Evolutionary conservation across 2,113 vertebrate genomes (phyloP), one percentile per base, ranked within the genome.

Genomic region (Neolamprologus devosi): DNA sequence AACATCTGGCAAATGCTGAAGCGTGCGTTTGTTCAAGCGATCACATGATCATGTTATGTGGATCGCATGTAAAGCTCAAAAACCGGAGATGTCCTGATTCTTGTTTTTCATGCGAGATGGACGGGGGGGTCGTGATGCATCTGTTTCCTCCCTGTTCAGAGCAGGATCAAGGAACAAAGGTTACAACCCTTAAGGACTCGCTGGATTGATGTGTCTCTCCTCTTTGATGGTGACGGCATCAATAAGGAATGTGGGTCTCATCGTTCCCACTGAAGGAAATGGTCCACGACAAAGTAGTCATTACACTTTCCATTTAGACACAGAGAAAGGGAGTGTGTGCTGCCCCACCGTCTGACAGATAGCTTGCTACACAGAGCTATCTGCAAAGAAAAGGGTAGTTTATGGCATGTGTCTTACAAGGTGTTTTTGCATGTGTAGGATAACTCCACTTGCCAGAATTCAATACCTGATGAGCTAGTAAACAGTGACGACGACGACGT

Each of bases 21-120:
- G 16, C 2, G 2, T 49, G 40, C 6, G n/a, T 33, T 33, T 35
- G 28, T 47, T 82, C 42, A 63, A 49, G 21, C 4, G 33, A 65
- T 49, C 81, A 23, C 11, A 47, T 14, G 40, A 35, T 4, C 3
- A 14, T 26, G 55, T 45, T 11, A 30, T 33, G 4, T 28, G 70
- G 9, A 49, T 49, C 1, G 7, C 33, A 21, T 47, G 53, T 37
- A 83, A 70, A 63, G 54, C 75, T 88, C 21, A 80, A 30, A 58
- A 83, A 65, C 85, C 17, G 16, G 26, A 70, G 23, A 12, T 7
- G 7, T 75, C 37, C 68, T 78, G 78, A 85, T 37, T 35, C 14
- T 9, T 80, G 8, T 82, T 42, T 89, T 94, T 89, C 83, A 80
- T 68, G 16, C n/a, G 57, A 83, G 87, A 87, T 87, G 89, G 87